Conservation (phyloP, 2,888 invertebrate species). For the Pomacea canaliculata region DNA sequence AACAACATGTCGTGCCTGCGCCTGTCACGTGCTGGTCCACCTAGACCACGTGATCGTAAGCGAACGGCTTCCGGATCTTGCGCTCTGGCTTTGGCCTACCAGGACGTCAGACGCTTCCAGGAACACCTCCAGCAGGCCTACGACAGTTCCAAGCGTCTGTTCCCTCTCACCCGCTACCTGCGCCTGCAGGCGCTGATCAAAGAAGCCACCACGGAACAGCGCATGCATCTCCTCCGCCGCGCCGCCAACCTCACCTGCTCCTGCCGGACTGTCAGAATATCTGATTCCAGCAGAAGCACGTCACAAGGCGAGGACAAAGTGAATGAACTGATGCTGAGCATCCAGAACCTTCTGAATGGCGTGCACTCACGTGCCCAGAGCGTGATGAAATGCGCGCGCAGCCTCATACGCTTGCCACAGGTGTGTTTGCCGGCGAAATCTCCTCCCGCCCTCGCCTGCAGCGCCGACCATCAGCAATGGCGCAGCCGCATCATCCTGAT, state of each 20-base stretch:
- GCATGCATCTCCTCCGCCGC: background rate
- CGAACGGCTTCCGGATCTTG: background rate
- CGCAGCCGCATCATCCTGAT: constrained; percentile 14
- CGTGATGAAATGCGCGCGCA: background rate
- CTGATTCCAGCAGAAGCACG: background rate
- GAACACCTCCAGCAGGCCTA: constrained; percentile 6
- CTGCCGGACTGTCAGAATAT: background rate
- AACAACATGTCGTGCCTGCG: too few species aligned
- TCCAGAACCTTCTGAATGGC: too few species aligned
- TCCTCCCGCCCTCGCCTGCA: background rate
- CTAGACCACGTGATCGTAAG: too few species aligned
- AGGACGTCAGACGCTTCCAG: constrained; percentile 2
- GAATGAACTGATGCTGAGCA: background rate
- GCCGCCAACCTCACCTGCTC: background rate
- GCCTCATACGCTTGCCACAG: background rate
- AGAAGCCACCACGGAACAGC: constrained; percentile 10
- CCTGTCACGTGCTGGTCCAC: too few species aligned
- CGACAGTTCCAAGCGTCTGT: constrained; percentile 6
- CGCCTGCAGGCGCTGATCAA: constrained; percentile 10
- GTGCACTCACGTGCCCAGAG: background rate
- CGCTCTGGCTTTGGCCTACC: constrained; percentile 7
- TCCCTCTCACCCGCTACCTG: constrained; percentile 7
- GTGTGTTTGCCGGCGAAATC: background rate
- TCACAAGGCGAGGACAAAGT: background rate
- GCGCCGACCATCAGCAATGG: constrained; percentile 3